Base-by-base conservation (phyloP, 1,140 invertebrate species). In the Eriocheir sinensis region DNA sequence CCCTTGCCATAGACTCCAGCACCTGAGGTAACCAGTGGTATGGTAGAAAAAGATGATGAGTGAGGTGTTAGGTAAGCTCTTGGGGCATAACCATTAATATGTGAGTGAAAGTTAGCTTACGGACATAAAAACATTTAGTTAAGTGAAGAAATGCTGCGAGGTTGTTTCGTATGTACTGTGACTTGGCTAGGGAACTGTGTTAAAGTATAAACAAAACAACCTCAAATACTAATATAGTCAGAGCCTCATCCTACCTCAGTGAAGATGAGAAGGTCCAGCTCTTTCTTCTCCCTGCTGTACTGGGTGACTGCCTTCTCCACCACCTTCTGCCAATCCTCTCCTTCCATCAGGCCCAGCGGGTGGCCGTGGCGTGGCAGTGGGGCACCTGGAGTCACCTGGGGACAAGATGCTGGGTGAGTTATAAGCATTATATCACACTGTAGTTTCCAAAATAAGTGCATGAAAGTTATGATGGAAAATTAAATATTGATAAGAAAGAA, bases 1-100 rank as follows among this genome's bases (percentile, higher is more conserved):
- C 97, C 93, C 97, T 97, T 0, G 98, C 97, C n/a, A 97, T 97
- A 92, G 97, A 96, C 40, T 98, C 97, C 3, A 98, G 96, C 2
- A 98, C 97, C 96, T 98, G 98, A 44, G 97, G 97, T 40, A n/a
- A n/a, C n/a, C n/a, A n/a, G n/a, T n/a, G n/a, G n/a, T n/a, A n/a
- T n/a, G n/a, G n/a, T n/a, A n/a, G n/a, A n/a, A n/a, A n/a, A n/a
- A n/a, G n/a, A n/a, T n/a, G n/a, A n/a, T n/a, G n/a, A n/a, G n/a
- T n/a, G n/a, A n/a, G n/a, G n/a, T n/a, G n/a, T n/a, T n/a, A n/a
- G n/a, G n/a, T n/a, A n/a, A n/a, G n/a, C n/a, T n/a, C n/a, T n/a
- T n/a, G n/a, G n/a, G n/a, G n/a, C n/a, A n/a, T n/a, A n/a, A n/a
- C n/a, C n/a, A n/a, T n/a, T n/a, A n/a, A n/a, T n/a, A n/a, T n/a